These are phyloP conservation scores for Erithacus rubecula DNA, from an alignment of 2,797 vertebrate genomes.

Conservation along the genomic window DNA sequence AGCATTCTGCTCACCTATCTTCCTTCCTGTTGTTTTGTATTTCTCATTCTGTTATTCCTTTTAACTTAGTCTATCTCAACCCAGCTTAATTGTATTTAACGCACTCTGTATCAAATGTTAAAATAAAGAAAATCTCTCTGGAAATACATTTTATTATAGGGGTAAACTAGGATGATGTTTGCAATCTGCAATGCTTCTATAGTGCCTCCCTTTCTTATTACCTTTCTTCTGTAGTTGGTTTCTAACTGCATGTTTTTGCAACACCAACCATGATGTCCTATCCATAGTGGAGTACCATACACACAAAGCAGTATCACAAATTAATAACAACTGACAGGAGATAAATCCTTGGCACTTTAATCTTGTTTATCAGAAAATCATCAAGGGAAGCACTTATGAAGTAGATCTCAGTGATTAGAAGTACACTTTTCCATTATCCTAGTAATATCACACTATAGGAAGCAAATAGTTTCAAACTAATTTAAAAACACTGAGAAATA, in stretches of 20 bases:
- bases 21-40: background rate
- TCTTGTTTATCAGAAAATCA: background rate
- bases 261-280: background rate
- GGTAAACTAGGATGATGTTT: background rate
- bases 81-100: background rate
- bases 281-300: background rate
- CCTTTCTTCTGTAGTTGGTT: background rate
- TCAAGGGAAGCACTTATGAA: background rate
- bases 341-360: background rate
- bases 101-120: background rate
- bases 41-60: background rate
- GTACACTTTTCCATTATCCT: background rate
- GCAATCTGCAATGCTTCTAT: background rate
- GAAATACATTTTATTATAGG: background rate
- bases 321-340: background rate
- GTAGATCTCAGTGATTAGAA: background rate
- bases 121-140: background rate
- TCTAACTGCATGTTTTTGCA: background rate
- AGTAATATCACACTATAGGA: background rate
- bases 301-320: background rate
- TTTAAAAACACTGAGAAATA: background rate
- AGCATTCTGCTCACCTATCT: background rate
- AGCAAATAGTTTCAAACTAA: background rate
- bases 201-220: background rate
- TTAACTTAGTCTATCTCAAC: background rate